Evolutionary conservation across 2,888 invertebrate species (phyloP).

Genomic region (Trypoxylon attenuatum): DNA sequence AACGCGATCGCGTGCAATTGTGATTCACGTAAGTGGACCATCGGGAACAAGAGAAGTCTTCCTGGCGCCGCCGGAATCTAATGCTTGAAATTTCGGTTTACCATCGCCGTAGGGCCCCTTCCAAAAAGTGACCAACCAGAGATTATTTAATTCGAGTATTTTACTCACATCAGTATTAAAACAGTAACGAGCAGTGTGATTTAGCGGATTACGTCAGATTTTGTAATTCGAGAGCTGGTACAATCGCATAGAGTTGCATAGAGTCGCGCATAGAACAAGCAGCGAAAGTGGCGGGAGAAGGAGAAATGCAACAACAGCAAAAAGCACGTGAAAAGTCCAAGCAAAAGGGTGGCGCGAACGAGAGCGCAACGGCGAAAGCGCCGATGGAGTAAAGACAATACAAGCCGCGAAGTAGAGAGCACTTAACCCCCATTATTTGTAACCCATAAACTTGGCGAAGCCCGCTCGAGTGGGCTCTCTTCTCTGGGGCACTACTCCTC

Average conservation of each 20-base stretch:
- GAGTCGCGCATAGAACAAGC: background rate
- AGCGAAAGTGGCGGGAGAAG: background rate
- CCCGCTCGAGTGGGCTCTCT: background rate
- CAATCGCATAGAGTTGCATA: background rate
- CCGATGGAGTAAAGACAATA: slow-evolving; percentile 19
- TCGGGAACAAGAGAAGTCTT: too few species aligned
- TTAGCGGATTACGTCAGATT: too few species aligned
- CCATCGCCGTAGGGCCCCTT: too few species aligned
- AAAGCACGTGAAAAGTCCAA: background rate
- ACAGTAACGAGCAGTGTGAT: too few species aligned
- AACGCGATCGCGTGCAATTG: background rate
- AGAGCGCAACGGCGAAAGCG: background rate
- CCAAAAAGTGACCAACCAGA: too few species aligned
- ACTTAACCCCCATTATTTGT: slow-evolving; percentile 57
- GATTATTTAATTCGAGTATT: too few species aligned
- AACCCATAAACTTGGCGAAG: slow-evolving; percentile 55
- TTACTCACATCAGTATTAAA: too few species aligned
- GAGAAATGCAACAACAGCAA: background rate
- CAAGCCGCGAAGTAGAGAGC: slow-evolving; percentile 22
- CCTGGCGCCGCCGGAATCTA: too few species aligned
- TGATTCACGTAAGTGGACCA: too few species aligned
- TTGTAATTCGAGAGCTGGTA: too few species aligned
- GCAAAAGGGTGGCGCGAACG: background rate
- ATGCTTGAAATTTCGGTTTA: too few species aligned
- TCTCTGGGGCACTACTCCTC: background rate